Conservation (phyloP, 2,888 invertebrate species). For the Metellina segmentata region DNA sequence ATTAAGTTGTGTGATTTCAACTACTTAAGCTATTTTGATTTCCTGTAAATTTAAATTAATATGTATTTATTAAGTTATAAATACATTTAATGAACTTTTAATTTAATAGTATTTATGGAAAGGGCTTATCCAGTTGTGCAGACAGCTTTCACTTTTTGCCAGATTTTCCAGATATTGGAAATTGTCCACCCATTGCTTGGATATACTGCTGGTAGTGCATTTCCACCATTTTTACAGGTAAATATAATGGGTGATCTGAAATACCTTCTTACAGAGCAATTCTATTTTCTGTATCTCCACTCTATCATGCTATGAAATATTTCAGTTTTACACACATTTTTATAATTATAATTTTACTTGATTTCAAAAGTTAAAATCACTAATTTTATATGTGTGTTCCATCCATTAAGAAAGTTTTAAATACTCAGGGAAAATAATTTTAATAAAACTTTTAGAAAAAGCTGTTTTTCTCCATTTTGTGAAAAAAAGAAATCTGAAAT, state of each 20-base stretch:
- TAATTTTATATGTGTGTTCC: too few relatives aligned
- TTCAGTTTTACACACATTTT: neutral
- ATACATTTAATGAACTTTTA: neutral
- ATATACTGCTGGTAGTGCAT: constrained; percentile 89
- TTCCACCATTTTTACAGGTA: constrained; percentile 89
- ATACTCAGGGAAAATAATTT: too few relatives aligned
- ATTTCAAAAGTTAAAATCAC: neutral
- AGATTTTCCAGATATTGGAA: constrained; percentile 91
- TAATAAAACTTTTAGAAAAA: too few relatives aligned
- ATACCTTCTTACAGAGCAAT: constrained; percentile 12
- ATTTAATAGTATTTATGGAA: constrained; percentile 84
- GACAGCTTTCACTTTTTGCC: constrained; percentile 89
- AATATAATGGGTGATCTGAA: neutral
- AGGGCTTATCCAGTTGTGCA: constrained; percentile 89
- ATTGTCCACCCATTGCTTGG: constrained; percentile 94
- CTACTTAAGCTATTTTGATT: too few relatives aligned
- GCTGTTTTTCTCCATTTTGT: too few relatives aligned
- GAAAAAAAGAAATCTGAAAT: too few relatives aligned
- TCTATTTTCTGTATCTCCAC: neutral
- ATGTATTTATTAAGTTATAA: too few relatives aligned
- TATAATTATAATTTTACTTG: neutral
- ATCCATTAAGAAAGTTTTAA: too few relatives aligned
- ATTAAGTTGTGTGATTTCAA: too few relatives aligned
- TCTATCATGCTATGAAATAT: neutral
- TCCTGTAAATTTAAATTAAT: too few relatives aligned